Base-by-base conservation (phyloP, 2,797 vertebrate genomes). In the Lophius americanus region DNA sequence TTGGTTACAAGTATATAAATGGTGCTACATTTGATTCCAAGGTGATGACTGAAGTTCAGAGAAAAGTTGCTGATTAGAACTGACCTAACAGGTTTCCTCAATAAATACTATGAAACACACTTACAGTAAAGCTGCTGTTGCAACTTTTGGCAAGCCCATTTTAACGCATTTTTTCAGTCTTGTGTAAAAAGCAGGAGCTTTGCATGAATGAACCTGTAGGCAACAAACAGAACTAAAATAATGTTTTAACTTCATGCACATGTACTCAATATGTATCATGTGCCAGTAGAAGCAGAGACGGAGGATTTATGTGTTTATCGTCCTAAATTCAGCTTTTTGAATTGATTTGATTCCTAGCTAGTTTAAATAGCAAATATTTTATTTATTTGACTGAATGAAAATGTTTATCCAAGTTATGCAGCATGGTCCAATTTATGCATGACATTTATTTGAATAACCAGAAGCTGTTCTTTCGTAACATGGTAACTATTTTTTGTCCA, bases 131-230 rank as follows among this genome's bases (percentile, higher is more conserved):
- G 47, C 56, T 62, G 51, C 35, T 60, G 13, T 65, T 64, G 48
- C 51, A 80, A 11, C 23, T 43, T 66, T 43, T 36, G 14, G 3
- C 13, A 60, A 38, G 9, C 59, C 13, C 13, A 7, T 49, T 51
- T 62, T 46, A 41, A 37, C 2, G 0, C 42, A 46, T 71, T 75
- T 68, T 41, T 66, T 62, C 8, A 56, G 47, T 56, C 33, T 41
- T 49, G 36, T 35, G 48, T 23, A 37, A 66, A 76, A 70, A 60
- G 33, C 46, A 39, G 58, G 13, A 50, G 53, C 39, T 9, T 7
- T 9, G 41, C 73, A 86, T 57, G 67, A 79, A 70, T 60, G 35
- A 55, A 70, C 37, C 41, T 51, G 54, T 74, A 49, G 1, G 13
- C 12, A 54, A 36, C 47, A 51, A 73, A 68, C 39, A 51, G 37